A percentile compares a stretch with the other conserved stretches of the same genome.
Conservation (phyloP, 23 tunicate genomes). For the Halocynthia roretzi region DNA sequence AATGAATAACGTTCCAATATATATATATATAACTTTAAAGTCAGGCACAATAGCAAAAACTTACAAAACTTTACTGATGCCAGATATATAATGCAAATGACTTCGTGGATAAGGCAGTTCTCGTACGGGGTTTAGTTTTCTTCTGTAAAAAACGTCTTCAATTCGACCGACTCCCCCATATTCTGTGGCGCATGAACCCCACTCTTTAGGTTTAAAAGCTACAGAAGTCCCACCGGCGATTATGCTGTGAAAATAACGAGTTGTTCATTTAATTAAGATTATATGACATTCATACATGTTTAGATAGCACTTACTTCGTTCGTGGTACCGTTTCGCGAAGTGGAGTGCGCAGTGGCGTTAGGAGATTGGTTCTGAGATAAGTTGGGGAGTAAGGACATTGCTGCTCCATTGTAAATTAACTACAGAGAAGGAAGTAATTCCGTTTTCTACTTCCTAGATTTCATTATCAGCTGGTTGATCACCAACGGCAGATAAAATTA, state of each 20-base stretch:
- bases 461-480: no score
- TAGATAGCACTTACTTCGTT: conserved; percentile 27
- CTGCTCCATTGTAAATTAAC: no score
- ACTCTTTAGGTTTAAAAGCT: conserved; percentile 25
- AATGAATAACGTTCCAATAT: neutral
- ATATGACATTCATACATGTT: neutral
- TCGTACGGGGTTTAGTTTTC: neutral
- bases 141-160: neutral
- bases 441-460: no score
- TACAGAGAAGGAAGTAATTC: no score
- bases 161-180: conserved; percentile 36
- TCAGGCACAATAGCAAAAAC: neutral
- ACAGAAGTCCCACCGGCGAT: conserved; percentile 38
- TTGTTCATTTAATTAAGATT: neutral
- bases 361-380: conserved; percentile 34
- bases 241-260: conserved; percentile 11
- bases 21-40: neutral
- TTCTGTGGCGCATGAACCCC: conserved; percentile 29
- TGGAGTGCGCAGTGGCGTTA: conserved; percentile 47
- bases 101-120: conserved; percentile 23
- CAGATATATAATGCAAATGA: conserved; percentile 39
- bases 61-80: conserved; percentile 35
- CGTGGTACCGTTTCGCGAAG: conserved; percentile 46
- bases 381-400: conserved; percentile 36
- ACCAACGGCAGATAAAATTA: no score